Evolutionary conservation across 1,140 invertebrate genomes (phyloP), one percentile per base, ranked within the genome.

Genomic region (Sitophilus oryzae): DNA sequence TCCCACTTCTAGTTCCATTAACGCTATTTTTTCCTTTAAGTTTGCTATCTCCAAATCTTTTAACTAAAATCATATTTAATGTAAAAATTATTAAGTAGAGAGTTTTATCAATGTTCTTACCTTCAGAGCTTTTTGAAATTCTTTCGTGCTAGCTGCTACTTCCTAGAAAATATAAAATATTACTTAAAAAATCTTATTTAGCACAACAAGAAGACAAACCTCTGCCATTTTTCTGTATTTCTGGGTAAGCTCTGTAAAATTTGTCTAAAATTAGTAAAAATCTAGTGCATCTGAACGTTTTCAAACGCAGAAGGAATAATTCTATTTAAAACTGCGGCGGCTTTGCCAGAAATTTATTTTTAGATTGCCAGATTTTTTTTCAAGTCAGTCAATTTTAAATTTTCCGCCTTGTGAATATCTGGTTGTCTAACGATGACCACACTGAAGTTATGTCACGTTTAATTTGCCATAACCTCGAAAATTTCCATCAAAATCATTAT

Each of bases 1-100:
- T 0, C 52, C 41, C 5, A 68, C 36, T 36, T 70, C 63, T 21
- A 58, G 38, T 64, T 71, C 65, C 23, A 69, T 35, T 35, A 60
- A 34, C 3, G 49, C 53, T 15, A 66, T 14, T 57, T 54, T 59
- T 19, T 52, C 60, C 58, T 65, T 68, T 2, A 64, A 56, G n/a
- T 30, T 42, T 14, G 56, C 52, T 34, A 66, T 60, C 60, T 71
- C 66, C 21, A 53, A 20, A 48, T 66, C 61, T 60, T 60, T 64
- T 51, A 52, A 10, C 62, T 64, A 40, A 41, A 57, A 55, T 19
- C 30, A 41, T n/a, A 37, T 37, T 20, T 23, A 35, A 19, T 22
- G 5, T 52, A 23, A 22, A 20, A 5, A 23, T 23, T 40, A 14
- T 6, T 9, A 38, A 8, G 19, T 40, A 4, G 14, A 2, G 3